These are phyloP conservation scores for Limulus polyphemus DNA, from an alignment of 2,888 invertebrate species.

Conservation along the genomic window DNA sequence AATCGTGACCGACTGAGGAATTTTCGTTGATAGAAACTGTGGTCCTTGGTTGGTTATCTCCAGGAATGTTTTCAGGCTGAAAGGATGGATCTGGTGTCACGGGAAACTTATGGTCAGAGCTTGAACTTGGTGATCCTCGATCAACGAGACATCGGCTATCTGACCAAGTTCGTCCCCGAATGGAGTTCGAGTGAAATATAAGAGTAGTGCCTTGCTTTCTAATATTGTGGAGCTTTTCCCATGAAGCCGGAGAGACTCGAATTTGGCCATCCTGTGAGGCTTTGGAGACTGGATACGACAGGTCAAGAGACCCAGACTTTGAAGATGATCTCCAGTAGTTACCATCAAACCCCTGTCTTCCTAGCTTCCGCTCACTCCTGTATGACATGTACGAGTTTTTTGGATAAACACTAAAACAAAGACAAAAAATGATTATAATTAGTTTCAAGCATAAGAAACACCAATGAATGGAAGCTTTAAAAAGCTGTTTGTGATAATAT, in stretches of 20 bases:
- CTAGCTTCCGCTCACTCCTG: conserved; percentile 53
- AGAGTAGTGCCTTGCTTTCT: conserved; percentile 34
- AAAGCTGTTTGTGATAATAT: not conserved
- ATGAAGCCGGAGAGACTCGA: conserved; percentile 20
- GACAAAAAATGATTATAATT: conserved; percentile 3
- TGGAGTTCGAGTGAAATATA: conserved; percentile 32
- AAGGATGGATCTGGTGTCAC: no score
- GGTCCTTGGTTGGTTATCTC: not conserved
- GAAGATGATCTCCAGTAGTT: conserved; percentile 62
- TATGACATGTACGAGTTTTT: conserved; percentile 63
- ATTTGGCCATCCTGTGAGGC: not conserved
- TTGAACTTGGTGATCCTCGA: no score
- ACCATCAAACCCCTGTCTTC: conserved; percentile 47
- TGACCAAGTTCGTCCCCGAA: conserved; percentile 1
- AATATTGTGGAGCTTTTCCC: conserved; percentile 34
- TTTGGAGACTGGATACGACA: not conserved
- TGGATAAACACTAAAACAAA: conserved; percentile 52
- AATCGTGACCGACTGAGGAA: not conserved
- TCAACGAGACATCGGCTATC: no score
- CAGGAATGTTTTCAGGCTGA: no score
- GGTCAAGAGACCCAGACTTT: conserved; percentile 12
- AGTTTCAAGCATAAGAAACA: not conserved
- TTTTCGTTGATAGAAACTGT: not conserved
- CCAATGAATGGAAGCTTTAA: not conserved
- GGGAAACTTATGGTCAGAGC: no score